These are phyloP conservation scores for Trisateles emortualis DNA, from an alignment of 2,888 invertebrate species.

Conservation along the genomic window DNA sequence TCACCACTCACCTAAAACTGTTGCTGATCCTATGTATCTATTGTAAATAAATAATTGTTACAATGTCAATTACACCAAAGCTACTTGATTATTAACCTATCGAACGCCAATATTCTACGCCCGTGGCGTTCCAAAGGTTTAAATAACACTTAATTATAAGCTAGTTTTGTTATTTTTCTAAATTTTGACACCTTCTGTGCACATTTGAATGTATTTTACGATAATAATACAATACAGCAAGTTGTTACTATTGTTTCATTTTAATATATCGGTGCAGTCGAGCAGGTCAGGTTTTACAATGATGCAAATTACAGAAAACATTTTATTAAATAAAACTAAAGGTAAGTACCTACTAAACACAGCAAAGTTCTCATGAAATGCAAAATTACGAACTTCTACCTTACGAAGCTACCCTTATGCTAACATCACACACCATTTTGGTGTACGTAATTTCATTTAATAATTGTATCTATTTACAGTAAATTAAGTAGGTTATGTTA, in stretches of 20 bases:
- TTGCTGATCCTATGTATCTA: too few relatives aligned
- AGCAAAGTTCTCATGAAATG: slow-evolving; percentile 53
- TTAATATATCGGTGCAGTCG: slow-evolving; percentile 15
- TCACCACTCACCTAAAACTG: too few relatives aligned
- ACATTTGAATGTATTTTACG: slow-evolving; percentile 37
- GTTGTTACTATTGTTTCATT: slow-evolving; percentile 31
- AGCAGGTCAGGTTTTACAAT: slow-evolving; percentile 1
- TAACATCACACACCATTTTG: slow-evolving; percentile 21
- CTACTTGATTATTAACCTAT: too few relatives aligned
- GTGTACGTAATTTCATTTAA: slow-evolving; percentile 31
- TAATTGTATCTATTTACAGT: slow-evolving; percentile 55
- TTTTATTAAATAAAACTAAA: too few relatives aligned
- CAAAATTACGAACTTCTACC: slow-evolving; percentile 39
- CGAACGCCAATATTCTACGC: too few relatives aligned
- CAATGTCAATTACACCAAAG: too few relatives aligned
- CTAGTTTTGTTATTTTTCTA: slow-evolving; percentile 2
- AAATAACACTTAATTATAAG: too few relatives aligned
- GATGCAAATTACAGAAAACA: not conserved
- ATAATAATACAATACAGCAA: slow-evolving; percentile 46
- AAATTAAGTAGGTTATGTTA: slow-evolving; percentile 57
- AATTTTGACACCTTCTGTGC: slow-evolving; percentile 25
- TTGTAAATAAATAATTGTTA: too few relatives aligned
- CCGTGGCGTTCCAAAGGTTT: too few relatives aligned
- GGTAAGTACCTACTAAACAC: too few relatives aligned
- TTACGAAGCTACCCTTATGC: slow-evolving; percentile 22